Evolutionary conservation across 2,888 invertebrate genomes (phyloP).

Genomic region (Deroplatys truncata): DNA sequence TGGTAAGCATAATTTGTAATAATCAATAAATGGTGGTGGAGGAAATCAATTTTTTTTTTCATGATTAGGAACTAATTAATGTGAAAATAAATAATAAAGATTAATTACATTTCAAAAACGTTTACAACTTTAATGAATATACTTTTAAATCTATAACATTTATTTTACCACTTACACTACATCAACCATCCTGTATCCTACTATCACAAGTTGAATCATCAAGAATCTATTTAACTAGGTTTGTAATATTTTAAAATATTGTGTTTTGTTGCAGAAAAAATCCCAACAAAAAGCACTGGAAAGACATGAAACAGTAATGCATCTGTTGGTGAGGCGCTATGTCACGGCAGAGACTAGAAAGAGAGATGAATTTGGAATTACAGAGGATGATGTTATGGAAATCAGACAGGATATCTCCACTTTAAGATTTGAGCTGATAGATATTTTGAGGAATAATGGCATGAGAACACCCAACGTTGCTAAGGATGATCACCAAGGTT

Average conservation of each 20-base stretch:
- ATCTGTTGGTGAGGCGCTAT: conserved; percentile 82
- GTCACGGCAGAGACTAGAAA: conserved; percentile 85
- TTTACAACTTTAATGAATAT: not conserved
- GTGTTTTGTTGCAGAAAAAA: conserved; percentile 54
- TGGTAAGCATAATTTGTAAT: conserved; percentile 46
- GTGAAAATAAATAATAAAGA: not conserved
- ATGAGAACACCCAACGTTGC: conserved; percentile 76
- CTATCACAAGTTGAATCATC: not conserved
- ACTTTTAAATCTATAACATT: not conserved
- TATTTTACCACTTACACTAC: too few relatives aligned
- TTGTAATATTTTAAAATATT: not conserved
- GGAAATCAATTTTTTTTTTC: not conserved
- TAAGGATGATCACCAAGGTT: conserved; percentile 60
- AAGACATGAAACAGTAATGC: conserved; percentile 81
- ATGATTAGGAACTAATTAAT: too few relatives aligned
- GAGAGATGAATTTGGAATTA: conserved; percentile 86
- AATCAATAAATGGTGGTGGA: not conserved
- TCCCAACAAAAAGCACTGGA: conserved; percentile 65
- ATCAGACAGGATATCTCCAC: conserved; percentile 96
- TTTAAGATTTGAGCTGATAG: conserved; percentile 85
- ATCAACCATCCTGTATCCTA: too few relatives aligned
- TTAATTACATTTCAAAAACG: not conserved
- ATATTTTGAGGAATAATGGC: conserved; percentile 84
- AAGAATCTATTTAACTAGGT: not conserved
- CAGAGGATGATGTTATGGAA: conserved; percentile 97